Base-by-base conservation (phyloP, 2,888 invertebrate species). In the Perithous albicinctus region DNA sequence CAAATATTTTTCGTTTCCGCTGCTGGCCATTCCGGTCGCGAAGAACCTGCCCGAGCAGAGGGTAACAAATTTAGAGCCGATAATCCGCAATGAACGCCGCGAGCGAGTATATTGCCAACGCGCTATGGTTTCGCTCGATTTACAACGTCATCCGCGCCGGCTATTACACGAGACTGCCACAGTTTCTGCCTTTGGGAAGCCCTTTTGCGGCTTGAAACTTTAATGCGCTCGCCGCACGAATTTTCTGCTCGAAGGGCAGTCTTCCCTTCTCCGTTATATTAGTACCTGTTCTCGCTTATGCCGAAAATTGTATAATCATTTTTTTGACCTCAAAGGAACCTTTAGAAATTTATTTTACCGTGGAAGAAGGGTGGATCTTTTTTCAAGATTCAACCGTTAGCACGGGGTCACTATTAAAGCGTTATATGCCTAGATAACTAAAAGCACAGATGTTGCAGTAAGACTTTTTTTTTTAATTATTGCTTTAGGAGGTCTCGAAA, bases 201-300 rank as follows among this genome's bases (percentile, higher is more conserved):
- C 69, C 61, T 46, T 63, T 38, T 81, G 67, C 23, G 66, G 81
- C 69, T 81, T 63, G 35, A 54, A 59, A 67, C 48, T 64, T 69
- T 63, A 15, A 69, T 23, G 26, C 64, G 6, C 46, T 46, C 26
- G 69, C 67, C 29, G 63, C 67, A 72, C 29, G 63, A 69, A 77
- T 73, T 73, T 64, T 69, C 73, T 43, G 56, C 74, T 69, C 69
- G 54, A 54, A 69, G 23, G 63, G 35, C 38, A n/a, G n/a, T n/a
- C 51, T 29, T 64, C 46, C 48, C 63, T 41, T 76, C 43, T 6
- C 32, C 12, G 54, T 69, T 81, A 18, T 64, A 74, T 81, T 69
- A 7, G 35, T 67, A 67, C 23, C 67, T 63, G 29, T 64, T 73
- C 73, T 69, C 69, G 56, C 63, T 61, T 51, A 5, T 56, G 32